Evolutionary conservation across 1,140 invertebrate species (phyloP).

Genomic region (Drosophila jambulina): DNA sequence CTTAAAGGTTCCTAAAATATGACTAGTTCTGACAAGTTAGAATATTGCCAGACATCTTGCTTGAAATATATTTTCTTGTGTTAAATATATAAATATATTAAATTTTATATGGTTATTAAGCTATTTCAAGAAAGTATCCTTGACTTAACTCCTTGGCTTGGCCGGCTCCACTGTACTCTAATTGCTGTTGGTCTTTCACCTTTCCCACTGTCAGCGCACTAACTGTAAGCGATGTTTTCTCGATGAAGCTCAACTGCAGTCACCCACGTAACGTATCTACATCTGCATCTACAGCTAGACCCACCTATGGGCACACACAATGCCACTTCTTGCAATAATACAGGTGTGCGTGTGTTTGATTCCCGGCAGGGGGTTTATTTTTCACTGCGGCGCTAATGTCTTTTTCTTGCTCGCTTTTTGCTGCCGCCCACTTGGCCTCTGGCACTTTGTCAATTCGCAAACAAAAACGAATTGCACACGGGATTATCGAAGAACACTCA

Average conservation of each 20-base stretch:
- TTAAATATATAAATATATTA: background rate
- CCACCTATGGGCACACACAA: slow-evolving; percentile 2
- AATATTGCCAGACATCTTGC: too few species aligned
- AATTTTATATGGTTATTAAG: background rate
- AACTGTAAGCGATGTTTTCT: slow-evolving; percentile 73
- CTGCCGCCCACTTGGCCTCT: slow-evolving; percentile 51
- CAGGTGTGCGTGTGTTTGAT: slow-evolving; percentile 5
- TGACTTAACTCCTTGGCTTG: background rate
- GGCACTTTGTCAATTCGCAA: slow-evolving; percentile 78
- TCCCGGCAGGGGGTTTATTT: slow-evolving; percentile 49
- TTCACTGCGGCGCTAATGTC: slow-evolving; percentile 65
- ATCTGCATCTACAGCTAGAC: slow-evolving; percentile 1
- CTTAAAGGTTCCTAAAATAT: too few species aligned
- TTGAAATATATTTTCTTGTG: too few species aligned
- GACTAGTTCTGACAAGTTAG: too few species aligned
- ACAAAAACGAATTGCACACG: slow-evolving; percentile 69
- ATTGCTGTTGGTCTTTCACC: slow-evolving; percentile 58
- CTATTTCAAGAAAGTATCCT: background rate
- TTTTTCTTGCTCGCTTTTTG: slow-evolving; percentile 72
- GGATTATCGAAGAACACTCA: slow-evolving; percentile 41
- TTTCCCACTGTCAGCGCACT: slow-evolving; percentile 59
- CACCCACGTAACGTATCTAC: slow-evolving; percentile 14
- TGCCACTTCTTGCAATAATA: background rate
- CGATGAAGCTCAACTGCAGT: slow-evolving; percentile 58
- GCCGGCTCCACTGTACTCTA: slow-evolving; percentile 29